Base-by-base conservation (phyloP, 2,888 invertebrate genomes). In the Operophtera brumata region DNA sequence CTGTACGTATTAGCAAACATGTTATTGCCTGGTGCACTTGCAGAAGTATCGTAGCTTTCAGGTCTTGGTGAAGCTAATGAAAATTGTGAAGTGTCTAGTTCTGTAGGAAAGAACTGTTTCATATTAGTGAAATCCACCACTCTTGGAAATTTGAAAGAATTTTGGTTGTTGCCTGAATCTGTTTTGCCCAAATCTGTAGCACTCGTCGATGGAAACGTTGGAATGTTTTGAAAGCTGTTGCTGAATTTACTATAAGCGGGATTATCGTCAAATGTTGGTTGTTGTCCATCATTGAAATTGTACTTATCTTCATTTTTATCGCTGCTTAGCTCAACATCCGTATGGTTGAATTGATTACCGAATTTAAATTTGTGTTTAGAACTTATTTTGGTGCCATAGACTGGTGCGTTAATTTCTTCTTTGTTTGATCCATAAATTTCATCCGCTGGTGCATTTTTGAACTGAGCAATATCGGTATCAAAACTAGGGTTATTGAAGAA, bases 91-190 rank as follows among this genome's bases (percentile, higher is more conserved):
- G 79, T 71, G 48, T 83, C 83, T 34, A 76, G 43, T 53, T 71
- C 75, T 30, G 75, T 67, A 7, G 78, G 80, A 71, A 83, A 82
- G 48, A 71, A 76, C 46, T 77, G 78, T 44, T 80, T 81, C 10
- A 75, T 61, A 55, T 84, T 84, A 1, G 86, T 86, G 59, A 86
- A 90, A 68, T 89, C 89, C 5, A 87, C 72, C 1, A 86, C 80
- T 73, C 79, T 82, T 9, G 78, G 84, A 69, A 81, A 87, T 58
- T 84, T 82, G 6, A 80, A 54, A 32, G 66, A 43, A 59, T 67
- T 73, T 50, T 70, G 69, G 13, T 66, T 54, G 54, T 70, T 71
- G 13, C 59, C 67, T 50, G 72, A 56, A 11, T 66, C 50, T 6
- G 75, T 61, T 54, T 80, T 76, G 11, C 66, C 62, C 55, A 66